These are phyloP conservation scores for Polymixis lichenea DNA, from an alignment of 2,888 invertebrate genomes.

Conservation along the genomic window DNA sequence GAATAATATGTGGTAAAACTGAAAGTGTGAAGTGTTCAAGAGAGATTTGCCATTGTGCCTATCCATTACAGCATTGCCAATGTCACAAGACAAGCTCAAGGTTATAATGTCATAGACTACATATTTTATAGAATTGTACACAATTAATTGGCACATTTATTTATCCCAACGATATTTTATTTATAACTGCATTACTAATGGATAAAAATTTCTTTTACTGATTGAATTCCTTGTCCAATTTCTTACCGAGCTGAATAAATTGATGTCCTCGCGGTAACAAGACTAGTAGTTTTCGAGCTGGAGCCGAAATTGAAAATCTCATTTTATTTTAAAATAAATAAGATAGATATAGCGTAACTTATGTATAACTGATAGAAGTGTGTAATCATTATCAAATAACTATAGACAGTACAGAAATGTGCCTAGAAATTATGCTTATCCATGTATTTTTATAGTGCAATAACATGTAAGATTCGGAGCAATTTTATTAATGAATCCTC, in stretches of 20 bases:
- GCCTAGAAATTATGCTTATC: constrained; percentile 89
- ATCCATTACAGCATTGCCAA: constrained; percentile 14
- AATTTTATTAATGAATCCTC: constrained; percentile 65
- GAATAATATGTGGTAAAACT: neutral
- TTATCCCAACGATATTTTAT: constrained; percentile 66
- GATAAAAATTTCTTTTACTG: constrained; percentile 37
- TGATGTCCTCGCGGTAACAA: constrained; percentile 49
- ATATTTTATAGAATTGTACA: constrained; percentile 35
- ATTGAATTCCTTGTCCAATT: constrained; percentile 44
- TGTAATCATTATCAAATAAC: constrained; percentile 83
- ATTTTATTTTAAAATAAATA: constrained; percentile 63
- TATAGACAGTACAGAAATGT: constrained; percentile 88
- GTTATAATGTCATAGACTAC: constrained; percentile 31
- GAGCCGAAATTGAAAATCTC: constrained; percentile 66
- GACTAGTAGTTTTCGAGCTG: constrained; percentile 59
- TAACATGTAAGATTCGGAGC: constrained; percentile 83
- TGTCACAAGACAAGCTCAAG: constrained; percentile 43
- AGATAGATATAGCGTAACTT: constrained; percentile 74
- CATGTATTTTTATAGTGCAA: constrained; percentile 89
- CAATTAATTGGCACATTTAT: constrained; percentile 61
- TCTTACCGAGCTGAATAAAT: constrained; percentile 7
- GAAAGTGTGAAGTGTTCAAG: constrained; percentile 31
- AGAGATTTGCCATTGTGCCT: constrained; percentile 10
- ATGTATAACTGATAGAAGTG: constrained; percentile 81
- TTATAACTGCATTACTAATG: constrained; percentile 31